phyloP scores from a whole-genome alignment of 2,888 invertebrate species.

The Sthenelais limicola region DNA sequence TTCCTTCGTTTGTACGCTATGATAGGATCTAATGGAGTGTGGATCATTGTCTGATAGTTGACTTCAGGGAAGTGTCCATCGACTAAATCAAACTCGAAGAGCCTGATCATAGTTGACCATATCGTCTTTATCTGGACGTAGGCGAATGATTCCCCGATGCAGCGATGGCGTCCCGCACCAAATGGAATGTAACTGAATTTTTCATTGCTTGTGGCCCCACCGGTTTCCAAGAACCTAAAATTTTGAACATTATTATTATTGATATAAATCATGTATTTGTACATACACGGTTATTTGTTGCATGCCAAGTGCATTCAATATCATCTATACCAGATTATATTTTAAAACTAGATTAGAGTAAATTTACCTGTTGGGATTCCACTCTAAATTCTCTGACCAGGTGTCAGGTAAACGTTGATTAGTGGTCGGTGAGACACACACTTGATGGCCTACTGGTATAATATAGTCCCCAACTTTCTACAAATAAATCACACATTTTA shows the following conservation, averaged over 20 bases:
- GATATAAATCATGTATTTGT: no score
- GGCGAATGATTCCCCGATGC: conserved; percentile 67
- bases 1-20: conserved; percentile 53
- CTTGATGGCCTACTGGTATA: conserved; percentile 65
- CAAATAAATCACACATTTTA: not conserved
- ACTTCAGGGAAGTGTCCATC: conserved; percentile 60
- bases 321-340: no score
- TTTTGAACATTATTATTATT: not conserved
- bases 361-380: conserved; percentile 61
- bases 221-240: conserved; percentile 57
- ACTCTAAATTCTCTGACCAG: conserved; percentile 57
- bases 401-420: conserved; percentile 60
- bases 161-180: conserved; percentile 65
- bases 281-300: no score
- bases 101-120: conserved; percentile 58
- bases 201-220: conserved; percentile 55
- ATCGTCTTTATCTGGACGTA: conserved; percentile 67
- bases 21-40: conserved; percentile 62
- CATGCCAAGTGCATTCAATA: no score
- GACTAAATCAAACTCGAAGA: conserved; percentile 59
- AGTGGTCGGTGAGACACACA: conserved; percentile 65
- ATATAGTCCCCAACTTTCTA: conserved; percentile 60
- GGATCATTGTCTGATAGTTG: conserved; percentile 65
- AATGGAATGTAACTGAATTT: conserved; percentile 66
- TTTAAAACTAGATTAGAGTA: no score